These are phyloP conservation scores for Fistularia tabacaria DNA, from an alignment of 2,797 vertebrate species.

Conservation along the genomic window DNA sequence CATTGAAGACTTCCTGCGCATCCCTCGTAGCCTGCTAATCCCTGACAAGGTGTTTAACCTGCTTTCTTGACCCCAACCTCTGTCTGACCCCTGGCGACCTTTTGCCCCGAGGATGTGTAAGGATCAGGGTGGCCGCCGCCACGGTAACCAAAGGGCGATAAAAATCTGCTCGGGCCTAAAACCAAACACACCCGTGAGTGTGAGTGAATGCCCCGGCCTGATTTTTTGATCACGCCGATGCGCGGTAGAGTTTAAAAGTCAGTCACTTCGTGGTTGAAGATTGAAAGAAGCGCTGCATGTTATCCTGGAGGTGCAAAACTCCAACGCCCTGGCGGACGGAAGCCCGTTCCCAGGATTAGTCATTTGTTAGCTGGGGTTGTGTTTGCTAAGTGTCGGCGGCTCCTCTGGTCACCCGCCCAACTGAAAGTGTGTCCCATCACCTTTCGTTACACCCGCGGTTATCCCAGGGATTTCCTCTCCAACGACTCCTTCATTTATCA, in stretches of 20 bases:
- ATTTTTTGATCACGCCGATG: constrained; percentile 30
- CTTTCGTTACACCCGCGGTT: constrained; percentile 42
- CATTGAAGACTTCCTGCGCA: constrained; percentile 52
- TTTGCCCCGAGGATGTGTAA: constrained; percentile 46
- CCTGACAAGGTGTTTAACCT: constrained; percentile 76
- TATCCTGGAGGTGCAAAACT: too few relatives aligned
- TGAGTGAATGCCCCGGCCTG: constrained; percentile 37
- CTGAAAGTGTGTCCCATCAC: constrained; percentile 48
- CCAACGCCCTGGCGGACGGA: too few relatives aligned
- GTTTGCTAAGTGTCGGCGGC: constrained; percentile 49
- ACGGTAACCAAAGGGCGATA: constrained; percentile 37
- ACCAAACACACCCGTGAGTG: constrained; percentile 20
- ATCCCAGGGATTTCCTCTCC: constrained; percentile 66
- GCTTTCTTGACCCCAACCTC: constrained; percentile 58
- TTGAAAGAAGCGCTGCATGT: too few relatives aligned
- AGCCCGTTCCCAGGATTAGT: constrained; percentile 46
- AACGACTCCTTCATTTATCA: constrained; percentile 48
- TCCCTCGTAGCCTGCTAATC: constrained; percentile 57
- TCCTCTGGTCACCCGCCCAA: constrained; percentile 37
- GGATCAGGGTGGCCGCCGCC: constrained; percentile 35
- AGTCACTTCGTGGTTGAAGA: too few relatives aligned
- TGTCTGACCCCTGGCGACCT: constrained; percentile 58
- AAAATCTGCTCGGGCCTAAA: constrained; percentile 32
- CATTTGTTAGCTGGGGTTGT: constrained; percentile 35
- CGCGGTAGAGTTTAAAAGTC: too few relatives aligned